Evolutionary conservation across 1,140 invertebrate genomes (phyloP), one percentile per base, ranked within the genome.

Genomic region (Dendrolimus kikuchii): DNA sequence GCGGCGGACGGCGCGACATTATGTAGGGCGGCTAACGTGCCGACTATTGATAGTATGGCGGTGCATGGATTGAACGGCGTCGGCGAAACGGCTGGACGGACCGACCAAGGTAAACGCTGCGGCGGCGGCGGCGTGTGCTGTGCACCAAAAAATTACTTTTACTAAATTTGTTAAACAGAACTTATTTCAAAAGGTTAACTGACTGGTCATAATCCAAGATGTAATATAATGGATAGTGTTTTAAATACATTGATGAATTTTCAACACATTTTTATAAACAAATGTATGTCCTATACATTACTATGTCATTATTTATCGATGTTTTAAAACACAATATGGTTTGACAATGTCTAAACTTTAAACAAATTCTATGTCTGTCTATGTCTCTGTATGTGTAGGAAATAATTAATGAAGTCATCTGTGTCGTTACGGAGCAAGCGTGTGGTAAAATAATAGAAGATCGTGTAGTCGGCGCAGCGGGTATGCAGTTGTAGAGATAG

Each of bases 21-120:
- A 81, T 81, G 74, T 79, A 74, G 81, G 77, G 60, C 77, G 72
- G 70, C 64, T 74, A 74, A 72, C 77, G 74, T 64, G 71, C 54
- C 59, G 68, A 64, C 77, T 81, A 80, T 81, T 77, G 74, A 81
- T 80, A 80, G 71, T 80, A 69, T 62, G 56, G 43, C 42, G 62
- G 57, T 68, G 62, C 53, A 54, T 55, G 48, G 41, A 51, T 51
- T 46, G 9, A 52, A 51, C 55, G 49, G 50, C 50, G 46, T 47
- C 57, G 52, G 48, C 52, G 52, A 59, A 56, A 60, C 43, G 52
- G 38, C 46, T 10, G 8, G 8, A 43, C 42, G 8, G 10, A 5
- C 4, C 42, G 10, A 23, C 36, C 36, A 5, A 8, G 44, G 9
- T 3, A 23, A 23, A 23, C 23, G 23, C 23, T 23, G 23, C 23